Conservation (phyloP, 2,888 invertebrate species). For the Ditylenchus weischeri region DNA sequence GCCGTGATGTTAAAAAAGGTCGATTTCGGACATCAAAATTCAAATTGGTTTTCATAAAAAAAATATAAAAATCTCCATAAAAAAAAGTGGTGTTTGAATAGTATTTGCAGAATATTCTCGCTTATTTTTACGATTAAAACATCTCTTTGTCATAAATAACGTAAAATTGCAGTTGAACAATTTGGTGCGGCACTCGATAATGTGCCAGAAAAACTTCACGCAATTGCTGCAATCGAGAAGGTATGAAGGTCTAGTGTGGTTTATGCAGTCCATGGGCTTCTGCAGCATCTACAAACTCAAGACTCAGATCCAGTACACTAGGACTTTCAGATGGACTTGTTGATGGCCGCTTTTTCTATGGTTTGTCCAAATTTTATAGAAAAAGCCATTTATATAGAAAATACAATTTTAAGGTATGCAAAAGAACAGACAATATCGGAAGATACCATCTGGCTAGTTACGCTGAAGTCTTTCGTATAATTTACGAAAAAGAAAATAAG, state of each 20-base stretch:
- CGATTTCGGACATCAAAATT: no score
- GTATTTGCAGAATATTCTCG: no score
- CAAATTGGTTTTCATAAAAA: no score
- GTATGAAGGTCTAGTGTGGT: constrained; percentile 42
- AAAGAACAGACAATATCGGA: constrained; percentile 41
- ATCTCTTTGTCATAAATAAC: no score
- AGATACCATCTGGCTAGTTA: constrained; percentile 36
- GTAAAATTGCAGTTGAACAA: constrained; percentile 33
- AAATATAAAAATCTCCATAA: no score
- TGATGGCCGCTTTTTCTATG: constrained; percentile 50
- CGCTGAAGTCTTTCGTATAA: constrained; percentile 40
- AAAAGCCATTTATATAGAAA: not conserved
- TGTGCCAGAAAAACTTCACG: constrained; percentile 28
- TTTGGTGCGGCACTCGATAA: constrained; percentile 35
- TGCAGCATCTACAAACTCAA: constrained; percentile 17
- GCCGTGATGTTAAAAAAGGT: no score
- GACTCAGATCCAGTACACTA: constrained; percentile 31
- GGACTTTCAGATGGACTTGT: constrained; percentile 44
- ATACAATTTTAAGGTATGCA: constrained; percentile 32
- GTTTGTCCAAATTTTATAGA: constrained; percentile 30
- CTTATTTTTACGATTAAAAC: no score
- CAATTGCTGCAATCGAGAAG: constrained; percentile 22
- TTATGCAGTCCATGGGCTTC: constrained; percentile 37
- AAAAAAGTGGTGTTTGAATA: no score
- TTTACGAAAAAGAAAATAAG: constrained; percentile 45